phyloP scores from a whole-genome alignment of 2,113 vertebrate species.

The Proterorhinus semilunaris region DNA sequence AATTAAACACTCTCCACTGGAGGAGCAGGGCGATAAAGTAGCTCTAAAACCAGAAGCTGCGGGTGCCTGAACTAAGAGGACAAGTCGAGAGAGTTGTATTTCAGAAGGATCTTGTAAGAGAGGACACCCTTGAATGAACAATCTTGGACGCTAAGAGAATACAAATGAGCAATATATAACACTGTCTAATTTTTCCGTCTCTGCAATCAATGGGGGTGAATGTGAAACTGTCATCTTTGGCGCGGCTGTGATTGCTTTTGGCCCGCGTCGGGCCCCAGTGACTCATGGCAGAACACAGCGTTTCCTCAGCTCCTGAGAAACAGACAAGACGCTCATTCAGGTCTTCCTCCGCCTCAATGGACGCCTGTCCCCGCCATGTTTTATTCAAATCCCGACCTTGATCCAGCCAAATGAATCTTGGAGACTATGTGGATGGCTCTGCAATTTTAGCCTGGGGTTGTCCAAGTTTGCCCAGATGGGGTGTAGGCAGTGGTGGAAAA shows the following conservation, averaged over 20 bases:
- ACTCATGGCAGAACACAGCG: slow-evolving; percentile 85
- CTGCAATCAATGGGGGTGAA: slow-evolving; percentile 72
- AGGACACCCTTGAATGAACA: slow-evolving; percentile 29
- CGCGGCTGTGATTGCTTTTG: slow-evolving; percentile 84
- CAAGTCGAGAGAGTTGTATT: slow-evolving; percentile 20
- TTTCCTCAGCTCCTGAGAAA: slow-evolving; percentile 67
- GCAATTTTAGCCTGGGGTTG: slow-evolving; percentile 14
- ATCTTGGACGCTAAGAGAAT: slow-evolving; percentile 26
- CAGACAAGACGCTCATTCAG: slow-evolving; percentile 72
- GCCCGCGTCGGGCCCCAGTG: slow-evolving; percentile 71
- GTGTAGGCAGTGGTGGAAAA: neutral
- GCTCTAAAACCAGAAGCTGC: neutral
- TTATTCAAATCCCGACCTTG: slow-evolving; percentile 34
- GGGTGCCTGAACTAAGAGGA: slow-evolving; percentile 17
- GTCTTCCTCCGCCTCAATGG: slow-evolving; percentile 49
- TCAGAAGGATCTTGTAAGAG: slow-evolving; percentile 8
- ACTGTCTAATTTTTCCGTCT: slow-evolving; percentile 62
- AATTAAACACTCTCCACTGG: too few relatives aligned
- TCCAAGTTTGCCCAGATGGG: slow-evolving; percentile 34
- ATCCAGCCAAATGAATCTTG: slow-evolving; percentile 28
- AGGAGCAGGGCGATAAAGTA: too few relatives aligned
- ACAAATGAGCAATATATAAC: slow-evolving; percentile 29
- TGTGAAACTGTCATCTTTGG: slow-evolving; percentile 86
- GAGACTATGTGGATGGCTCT: slow-evolving; percentile 33
- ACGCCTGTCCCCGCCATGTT: slow-evolving; percentile 37